These are phyloP conservation scores for Diarsia rubi DNA, from an alignment of 2,888 invertebrate species.

Conservation along the genomic window DNA sequence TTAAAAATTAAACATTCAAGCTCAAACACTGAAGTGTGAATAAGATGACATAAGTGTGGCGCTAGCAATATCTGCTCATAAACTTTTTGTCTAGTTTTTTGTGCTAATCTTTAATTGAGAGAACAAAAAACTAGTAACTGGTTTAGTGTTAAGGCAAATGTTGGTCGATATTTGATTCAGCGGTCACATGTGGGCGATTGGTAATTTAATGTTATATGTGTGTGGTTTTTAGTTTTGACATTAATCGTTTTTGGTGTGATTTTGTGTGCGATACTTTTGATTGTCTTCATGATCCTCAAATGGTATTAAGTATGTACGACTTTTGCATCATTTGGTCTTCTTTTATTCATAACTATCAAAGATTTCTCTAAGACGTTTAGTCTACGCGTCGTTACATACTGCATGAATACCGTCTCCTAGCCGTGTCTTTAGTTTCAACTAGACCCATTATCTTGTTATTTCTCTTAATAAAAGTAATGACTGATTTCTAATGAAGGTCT, in stretches of 20 bases:
- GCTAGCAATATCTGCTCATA: constrained; percentile 36
- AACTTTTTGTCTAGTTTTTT: constrained; percentile 54
- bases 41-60: constrained; percentile 55
- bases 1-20: background rate
- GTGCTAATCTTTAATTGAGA: constrained; percentile 35
- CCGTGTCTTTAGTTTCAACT: background rate
- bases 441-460: background rate
- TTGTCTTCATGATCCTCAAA: background rate
- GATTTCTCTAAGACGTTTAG: background rate
- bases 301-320: background rate
- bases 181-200: background rate
- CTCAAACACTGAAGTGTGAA: constrained; percentile 13
- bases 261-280: background rate
- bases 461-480: background rate
- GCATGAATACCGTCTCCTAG: background rate
- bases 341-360: background rate
- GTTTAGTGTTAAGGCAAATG: constrained; percentile 22
- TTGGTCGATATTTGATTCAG: constrained; percentile 30
- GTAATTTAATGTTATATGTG: background rate
- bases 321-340: background rate
- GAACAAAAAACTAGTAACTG: constrained; percentile 38
- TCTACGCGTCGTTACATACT: background rate
- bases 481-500: background rate
- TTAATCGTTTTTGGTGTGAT: constrained; percentile 14
- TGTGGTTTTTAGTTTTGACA: constrained; percentile 9